phyloP scores from a whole-genome alignment of 2,113 vertebrate species.

The Sylvicapra grimmia region DNA sequence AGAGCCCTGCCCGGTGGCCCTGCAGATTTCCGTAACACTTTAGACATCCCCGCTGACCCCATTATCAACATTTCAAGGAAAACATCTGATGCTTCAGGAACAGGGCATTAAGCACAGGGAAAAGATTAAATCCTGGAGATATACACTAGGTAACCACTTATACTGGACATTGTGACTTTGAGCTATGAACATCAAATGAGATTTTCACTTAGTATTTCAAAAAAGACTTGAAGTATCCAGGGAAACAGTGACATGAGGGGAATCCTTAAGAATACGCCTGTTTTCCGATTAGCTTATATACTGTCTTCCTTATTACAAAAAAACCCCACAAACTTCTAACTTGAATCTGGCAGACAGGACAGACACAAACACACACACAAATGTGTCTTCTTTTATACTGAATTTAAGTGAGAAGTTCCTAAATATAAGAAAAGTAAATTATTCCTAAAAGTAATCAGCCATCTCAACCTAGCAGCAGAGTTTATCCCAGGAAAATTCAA shows the following conservation, averaged over 20 bases:
- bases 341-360: neutral
- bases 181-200: neutral
- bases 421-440: neutral
- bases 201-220: neutral
- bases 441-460: neutral
- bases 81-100: neutral
- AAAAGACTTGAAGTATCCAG: neutral
- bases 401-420: neutral
- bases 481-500: neutral
- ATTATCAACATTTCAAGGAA: neutral
- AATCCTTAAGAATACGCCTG: neutral
- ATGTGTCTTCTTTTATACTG: neutral
- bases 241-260: neutral
- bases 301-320: neutral
- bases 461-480: neutral
- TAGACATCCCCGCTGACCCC: neutral
- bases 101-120: neutral
- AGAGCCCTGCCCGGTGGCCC: neutral
- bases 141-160: neutral
- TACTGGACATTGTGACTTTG: neutral
- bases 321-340: too few relatives aligned
- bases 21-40: neutral
- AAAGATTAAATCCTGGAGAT: neutral
- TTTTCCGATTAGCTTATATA: neutral
- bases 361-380: neutral